Base-by-base conservation (phyloP, 2,888 invertebrate species). In the Drosophila longiperda region DNA sequence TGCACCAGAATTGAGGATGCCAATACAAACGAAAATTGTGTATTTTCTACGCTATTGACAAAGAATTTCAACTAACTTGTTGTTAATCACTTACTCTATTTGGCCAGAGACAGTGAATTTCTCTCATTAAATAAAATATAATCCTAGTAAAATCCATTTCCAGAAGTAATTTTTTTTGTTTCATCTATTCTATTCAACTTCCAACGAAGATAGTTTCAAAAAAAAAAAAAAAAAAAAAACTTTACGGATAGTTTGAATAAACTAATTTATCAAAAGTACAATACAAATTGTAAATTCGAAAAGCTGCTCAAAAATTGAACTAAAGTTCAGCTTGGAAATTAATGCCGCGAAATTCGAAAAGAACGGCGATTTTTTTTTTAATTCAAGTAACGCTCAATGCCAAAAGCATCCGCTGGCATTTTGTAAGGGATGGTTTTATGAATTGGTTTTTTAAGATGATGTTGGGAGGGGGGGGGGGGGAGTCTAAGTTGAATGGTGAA, bases 351-450 rank as follows among this genome's bases (percentile, higher is more conserved):
- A 29, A 40, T 36, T 40, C 32, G 32, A 29, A 17, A 45, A 36
- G 23, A 50, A 15, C 53, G 32, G 17, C 42, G 36, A 52, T 9
- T 23, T 49, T 8, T 23, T 49, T 8, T 36, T 63, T 54, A 55
- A 73, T 63, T 45, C 53, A 38, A 11, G 55, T 20, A 2, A 2
- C 34, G 45, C 50, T 57, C 48, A 52, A 53, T 32, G 15, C 11
- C 29, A 58, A 29, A 58, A 45, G 23, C 26, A 76, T 49, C 71
- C 73, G 42, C 61, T 59, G 48, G 45, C 60, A 66, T 55, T 66
- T 36, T 52, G 57, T 52, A 49, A 36, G 50, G 45, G 34, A 29
- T 55, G 59, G 29, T 11, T 54, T 32, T 50, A 49, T 54, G 53
- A 65, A 73, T 62, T 29, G 29, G 29, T 29, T 29, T 29, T 29